phyloP scores from a whole-genome alignment of 1,140 invertebrate species.

The Achatina immaculata region DNA sequence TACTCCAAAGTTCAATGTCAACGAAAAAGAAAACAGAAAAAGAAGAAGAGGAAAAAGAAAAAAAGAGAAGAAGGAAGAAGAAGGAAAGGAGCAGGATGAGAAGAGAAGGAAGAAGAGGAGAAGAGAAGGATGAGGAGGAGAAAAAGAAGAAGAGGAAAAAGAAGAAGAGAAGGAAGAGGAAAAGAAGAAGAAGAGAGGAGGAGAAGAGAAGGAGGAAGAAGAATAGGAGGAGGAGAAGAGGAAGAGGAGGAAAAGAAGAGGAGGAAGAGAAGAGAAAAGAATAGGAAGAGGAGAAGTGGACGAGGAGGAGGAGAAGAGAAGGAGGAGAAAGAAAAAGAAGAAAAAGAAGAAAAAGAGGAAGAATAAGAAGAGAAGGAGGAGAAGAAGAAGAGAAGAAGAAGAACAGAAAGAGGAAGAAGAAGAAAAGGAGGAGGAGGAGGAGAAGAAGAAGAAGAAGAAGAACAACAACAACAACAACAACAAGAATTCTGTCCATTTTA shows the following conservation, averaged over 20 bases:
- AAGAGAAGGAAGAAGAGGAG: too few relatives aligned
- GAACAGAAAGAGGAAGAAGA: not conserved
- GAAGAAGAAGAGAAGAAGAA: not conserved
- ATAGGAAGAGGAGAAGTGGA: not conserved
- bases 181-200: not conserved
- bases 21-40: too few relatives aligned
- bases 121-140: too few relatives aligned
- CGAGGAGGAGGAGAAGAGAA: not conserved
- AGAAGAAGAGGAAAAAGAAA: slow-evolving; percentile 26
- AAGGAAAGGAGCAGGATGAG: not conserved
- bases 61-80: slow-evolving; percentile 21
- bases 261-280: not conserved
- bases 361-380: not conserved
- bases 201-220: not conserved
- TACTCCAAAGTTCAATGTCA: too few relatives aligned
- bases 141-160: not conserved
- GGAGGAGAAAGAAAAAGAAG: slow-evolving; percentile 7
- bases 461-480: too few relatives aligned
- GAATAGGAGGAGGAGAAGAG: not conserved
- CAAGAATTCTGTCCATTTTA: too few relatives aligned
- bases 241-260: not conserved
- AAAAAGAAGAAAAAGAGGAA: not conserved
- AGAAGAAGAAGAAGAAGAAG: slow-evolving; percentile 3
- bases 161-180: not conserved
- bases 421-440: slow-evolving; percentile 13